Conservation (phyloP, 2,113 vertebrate genomes). For the Megaceryle maxima region DNA sequence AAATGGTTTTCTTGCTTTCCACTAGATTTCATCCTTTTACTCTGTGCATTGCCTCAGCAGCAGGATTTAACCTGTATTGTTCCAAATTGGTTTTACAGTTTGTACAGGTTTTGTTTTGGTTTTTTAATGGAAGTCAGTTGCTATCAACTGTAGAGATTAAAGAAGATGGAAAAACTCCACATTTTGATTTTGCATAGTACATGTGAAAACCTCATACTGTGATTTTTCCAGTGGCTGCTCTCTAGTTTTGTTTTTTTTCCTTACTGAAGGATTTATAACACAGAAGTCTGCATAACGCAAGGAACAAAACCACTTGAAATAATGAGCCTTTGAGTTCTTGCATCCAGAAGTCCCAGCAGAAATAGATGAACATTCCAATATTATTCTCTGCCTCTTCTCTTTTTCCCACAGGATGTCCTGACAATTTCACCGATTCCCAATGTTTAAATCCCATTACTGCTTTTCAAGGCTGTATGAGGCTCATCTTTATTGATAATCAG, state of each 20-base stretch:
- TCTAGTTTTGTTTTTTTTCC: no score
- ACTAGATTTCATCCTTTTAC: background rate
- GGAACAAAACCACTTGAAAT: constrained; percentile 54
- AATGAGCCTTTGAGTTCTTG: constrained; percentile 54
- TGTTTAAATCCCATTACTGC: constrained; percentile 84
- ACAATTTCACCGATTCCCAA: constrained; percentile 73
- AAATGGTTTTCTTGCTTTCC: background rate
- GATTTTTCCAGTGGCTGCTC: background rate
- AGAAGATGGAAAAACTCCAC: background rate
- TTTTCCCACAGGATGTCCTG: constrained; percentile 85
- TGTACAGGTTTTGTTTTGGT: background rate
- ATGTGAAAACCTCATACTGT: background rate
- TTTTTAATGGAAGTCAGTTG: background rate
- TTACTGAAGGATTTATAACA: constrained; percentile 25
- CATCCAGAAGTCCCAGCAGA: constrained; percentile 57
- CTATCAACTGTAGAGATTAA: background rate
- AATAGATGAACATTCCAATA: constrained; percentile 67
- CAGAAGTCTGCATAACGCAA: background rate
- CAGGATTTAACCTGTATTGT: background rate
- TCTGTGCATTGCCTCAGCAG: background rate
- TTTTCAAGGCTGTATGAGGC: constrained; percentile 96
- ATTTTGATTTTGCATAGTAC: background rate
- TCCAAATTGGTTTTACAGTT: background rate
- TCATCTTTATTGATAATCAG: constrained; percentile 94
- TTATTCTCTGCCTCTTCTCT: constrained; percentile 61